Percentiles rank a stretch among this genome's conserved stretches.
phyloP scores from a whole-genome alignment of 2,888 invertebrate genomes.

The Lucinisca nassula region DNA sequence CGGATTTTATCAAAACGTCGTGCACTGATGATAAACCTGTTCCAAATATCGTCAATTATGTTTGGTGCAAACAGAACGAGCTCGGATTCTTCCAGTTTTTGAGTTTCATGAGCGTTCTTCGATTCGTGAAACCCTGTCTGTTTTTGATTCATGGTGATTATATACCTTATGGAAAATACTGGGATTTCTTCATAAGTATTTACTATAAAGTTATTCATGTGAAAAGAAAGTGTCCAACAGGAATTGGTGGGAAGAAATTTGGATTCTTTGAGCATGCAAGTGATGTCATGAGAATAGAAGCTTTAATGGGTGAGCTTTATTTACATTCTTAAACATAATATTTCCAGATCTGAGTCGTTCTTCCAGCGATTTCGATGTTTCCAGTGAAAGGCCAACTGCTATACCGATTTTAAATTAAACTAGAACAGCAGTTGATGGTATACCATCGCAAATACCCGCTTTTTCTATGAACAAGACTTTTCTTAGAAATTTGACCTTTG shows the following conservation, averaged over 20 bases:
- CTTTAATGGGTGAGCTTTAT: constrained; percentile 50
- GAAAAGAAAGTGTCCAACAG: constrained; percentile 26
- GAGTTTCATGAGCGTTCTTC: constrained; percentile 69
- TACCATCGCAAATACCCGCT: no score
- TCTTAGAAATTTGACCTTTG: no score
- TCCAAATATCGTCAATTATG: constrained; percentile 71
- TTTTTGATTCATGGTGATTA: constrained; percentile 70
- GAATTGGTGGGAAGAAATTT: constrained; percentile 58
- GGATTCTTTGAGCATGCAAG: constrained; percentile 63
- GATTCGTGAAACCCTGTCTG: constrained; percentile 71
- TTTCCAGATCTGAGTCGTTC: no score
- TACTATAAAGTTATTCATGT: constrained; percentile 69
- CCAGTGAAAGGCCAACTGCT: no score
- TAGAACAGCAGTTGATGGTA: no score
- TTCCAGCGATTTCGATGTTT: no score
- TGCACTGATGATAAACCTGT: constrained; percentile 52
- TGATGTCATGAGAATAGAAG: constrained; percentile 70
- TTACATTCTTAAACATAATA: no score
- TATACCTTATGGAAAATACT: constrained; percentile 69
- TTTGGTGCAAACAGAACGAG: constrained; percentile 50
- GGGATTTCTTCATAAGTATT: constrained; percentile 64
- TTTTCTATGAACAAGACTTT: no score
- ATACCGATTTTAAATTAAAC: no score
- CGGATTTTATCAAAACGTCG: constrained; percentile 46
- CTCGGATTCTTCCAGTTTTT: constrained; percentile 65